These are phyloP conservation scores for Conomelus anceps DNA, from an alignment of 2,888 invertebrate species.

Conservation along the genomic window DNA sequence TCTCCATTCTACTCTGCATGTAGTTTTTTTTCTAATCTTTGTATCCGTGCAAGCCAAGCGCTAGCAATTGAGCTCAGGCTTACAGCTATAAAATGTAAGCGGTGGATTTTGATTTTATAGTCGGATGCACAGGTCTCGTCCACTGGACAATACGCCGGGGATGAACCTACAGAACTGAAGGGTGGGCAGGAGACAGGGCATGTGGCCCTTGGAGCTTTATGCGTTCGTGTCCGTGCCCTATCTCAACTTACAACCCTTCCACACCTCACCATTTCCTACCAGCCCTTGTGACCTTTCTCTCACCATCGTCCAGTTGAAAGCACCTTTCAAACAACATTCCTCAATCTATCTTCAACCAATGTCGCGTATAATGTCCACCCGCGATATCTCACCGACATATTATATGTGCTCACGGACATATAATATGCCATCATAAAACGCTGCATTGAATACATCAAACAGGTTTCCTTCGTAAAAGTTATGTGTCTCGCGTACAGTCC, in stretches of 20 bases:
- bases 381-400: background rate
- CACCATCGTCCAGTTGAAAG: background rate
- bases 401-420: background rate
- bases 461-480: background rate
- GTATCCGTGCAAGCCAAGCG: background rate
- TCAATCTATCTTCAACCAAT: background rate
- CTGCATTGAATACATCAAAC: background rate
- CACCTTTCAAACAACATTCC: background rate
- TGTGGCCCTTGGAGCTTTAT: background rate
- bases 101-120: slow-evolving; percentile 12
- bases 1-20: background rate
- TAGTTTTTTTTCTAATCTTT: background rate
- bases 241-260: background rate
- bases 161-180: background rate
- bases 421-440: background rate
- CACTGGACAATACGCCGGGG: slow-evolving; percentile 6
- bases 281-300: background rate
- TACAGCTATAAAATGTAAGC: slow-evolving; percentile 7
- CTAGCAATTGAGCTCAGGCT: background rate
- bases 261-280: too few species aligned
- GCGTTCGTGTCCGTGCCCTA: background rate
- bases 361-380: background rate
- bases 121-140: background rate
- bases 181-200: background rate
- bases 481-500: background rate